Evolutionary conservation across 2,113 vertebrate species (phyloP).

Genomic region (Xiphorhynchus elegans): DNA sequence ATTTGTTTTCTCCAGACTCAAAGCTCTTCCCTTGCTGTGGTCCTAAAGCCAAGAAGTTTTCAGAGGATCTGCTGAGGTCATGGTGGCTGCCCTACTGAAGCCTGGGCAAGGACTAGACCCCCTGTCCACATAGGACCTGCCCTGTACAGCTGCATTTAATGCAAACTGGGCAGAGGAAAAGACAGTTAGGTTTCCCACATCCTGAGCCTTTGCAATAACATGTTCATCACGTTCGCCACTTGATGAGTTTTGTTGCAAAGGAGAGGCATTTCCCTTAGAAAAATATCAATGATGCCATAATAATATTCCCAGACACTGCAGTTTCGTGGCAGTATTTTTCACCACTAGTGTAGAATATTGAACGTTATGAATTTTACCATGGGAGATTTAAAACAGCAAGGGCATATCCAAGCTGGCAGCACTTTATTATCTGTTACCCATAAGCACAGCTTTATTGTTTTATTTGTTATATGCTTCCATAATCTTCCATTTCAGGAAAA

Average conservation of each 20-base stretch:
- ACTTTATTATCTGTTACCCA: slow-evolving; percentile 1
- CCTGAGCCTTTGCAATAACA: neutral
- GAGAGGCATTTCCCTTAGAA: slow-evolving; percentile 13
- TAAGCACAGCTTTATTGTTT: neutral
- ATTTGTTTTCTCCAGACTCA: neutral
- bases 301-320: neutral
- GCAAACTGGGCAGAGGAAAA: neutral
- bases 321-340: neutral
- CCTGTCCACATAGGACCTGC: neutral
- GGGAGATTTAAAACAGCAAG: slow-evolving; percentile 39
- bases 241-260: neutral
- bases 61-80: accelerated
- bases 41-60: neutral
- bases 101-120: neutral
- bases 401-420: neutral
- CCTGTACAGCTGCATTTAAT: neutral
- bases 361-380: neutral
- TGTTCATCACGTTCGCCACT: neutral
- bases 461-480: neutral
- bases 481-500: neutral
- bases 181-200: neutral
- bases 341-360: neutral
- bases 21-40: neutral
- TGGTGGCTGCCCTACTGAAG: neutral
- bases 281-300: neutral